phyloP scores from a whole-genome alignment of 2,888 invertebrate species.

The Drosophila bunnanda region DNA sequence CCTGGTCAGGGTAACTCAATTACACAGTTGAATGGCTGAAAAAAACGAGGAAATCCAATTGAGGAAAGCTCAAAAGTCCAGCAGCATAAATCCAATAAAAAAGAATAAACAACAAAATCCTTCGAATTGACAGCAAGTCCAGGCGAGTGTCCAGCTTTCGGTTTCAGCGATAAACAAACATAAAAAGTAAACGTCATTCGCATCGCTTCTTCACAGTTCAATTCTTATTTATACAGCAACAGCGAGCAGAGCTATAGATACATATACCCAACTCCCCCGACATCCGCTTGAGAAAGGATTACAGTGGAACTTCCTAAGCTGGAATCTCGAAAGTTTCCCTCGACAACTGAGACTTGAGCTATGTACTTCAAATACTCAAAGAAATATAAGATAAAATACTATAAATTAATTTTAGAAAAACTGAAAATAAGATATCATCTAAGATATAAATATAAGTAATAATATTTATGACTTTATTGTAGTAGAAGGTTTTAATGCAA shows the following conservation, averaged over 20 bases:
- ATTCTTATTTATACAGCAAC: slow-evolving; percentile 71
- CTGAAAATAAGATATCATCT: too few relatives aligned
- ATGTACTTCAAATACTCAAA: not conserved
- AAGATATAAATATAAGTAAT: too few relatives aligned
- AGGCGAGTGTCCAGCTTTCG: slow-evolving; percentile 76
- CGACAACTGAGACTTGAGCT: not conserved
- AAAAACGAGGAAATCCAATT: slow-evolving; percentile 52
- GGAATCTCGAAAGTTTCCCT: not conserved
- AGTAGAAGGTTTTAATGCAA: too few relatives aligned
- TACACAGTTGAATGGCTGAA: slow-evolving; percentile 67
- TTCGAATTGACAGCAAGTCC: slow-evolving; percentile 36
- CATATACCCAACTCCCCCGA: slow-evolving; percentile 45
- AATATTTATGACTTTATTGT: too few relatives aligned
- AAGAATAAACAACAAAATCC: slow-evolving; percentile 61
- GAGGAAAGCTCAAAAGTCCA: slow-evolving; percentile 55
- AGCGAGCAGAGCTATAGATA: slow-evolving; percentile 31
- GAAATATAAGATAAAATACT: not conserved
- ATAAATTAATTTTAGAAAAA: not conserved
- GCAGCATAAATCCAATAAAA: slow-evolving; percentile 59
- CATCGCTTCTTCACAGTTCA: slow-evolving; percentile 71
- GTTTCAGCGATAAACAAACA: slow-evolving; percentile 75
- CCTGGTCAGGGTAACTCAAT: slow-evolving; percentile 69
- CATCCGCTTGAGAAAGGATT: slow-evolving; percentile 47
- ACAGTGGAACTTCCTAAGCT: slow-evolving; percentile 8
- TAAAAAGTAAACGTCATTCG: slow-evolving; percentile 69